Base-by-base conservation (phyloP, 2,797 vertebrate genomes). In the Buphagus erythrorhynchus region DNA sequence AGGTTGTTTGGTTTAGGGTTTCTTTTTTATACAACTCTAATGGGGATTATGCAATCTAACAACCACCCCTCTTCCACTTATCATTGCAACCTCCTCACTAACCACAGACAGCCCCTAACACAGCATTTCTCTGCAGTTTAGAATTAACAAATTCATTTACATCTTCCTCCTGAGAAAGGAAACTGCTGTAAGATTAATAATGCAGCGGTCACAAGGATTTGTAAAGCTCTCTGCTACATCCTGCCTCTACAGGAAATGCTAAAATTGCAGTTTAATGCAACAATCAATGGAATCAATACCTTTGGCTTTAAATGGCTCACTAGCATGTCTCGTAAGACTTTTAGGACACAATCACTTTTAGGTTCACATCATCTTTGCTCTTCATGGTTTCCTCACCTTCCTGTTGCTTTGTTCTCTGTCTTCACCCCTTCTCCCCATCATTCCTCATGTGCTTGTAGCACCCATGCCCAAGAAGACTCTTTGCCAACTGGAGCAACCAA, bases 11-110 rank as follows among this genome's bases (percentile, higher is more conserved):
- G 31, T 38, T 80, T 59, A 36, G 65, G 28, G 24, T 82, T 62
- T 51, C 52, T 45, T 76, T 58, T 62, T 77, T 48, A 54, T 82
- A 36, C 62, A 85, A 40, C n/a, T 85, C 43, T 59, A 58, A 55
- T 19, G 31, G 25, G 33, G 25, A 74, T 95, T 92, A 93, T 58
- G 74, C 71, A 96, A 88, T 61, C 36, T 54, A 82, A 62, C 42
- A 78, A 79, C 72, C n/a, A 61, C 63, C 29, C 48, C 22, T 73
- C 35, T 92, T 77, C 29, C 35, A 66, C 48, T 88, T 57, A 48
- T 0, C 55, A 28, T 1, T 81, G 51, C 33, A 90, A 48, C 42
- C 58, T 72, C n/a, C 52, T 62, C 28, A 24, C 33, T 45, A 83
- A 45, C 48, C 58, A 43, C 40, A 94, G 46, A 52, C 65, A 86